phyloP scores from a whole-genome alignment of 2,888 invertebrate genomes.

The Ophion ventricosus region DNA sequence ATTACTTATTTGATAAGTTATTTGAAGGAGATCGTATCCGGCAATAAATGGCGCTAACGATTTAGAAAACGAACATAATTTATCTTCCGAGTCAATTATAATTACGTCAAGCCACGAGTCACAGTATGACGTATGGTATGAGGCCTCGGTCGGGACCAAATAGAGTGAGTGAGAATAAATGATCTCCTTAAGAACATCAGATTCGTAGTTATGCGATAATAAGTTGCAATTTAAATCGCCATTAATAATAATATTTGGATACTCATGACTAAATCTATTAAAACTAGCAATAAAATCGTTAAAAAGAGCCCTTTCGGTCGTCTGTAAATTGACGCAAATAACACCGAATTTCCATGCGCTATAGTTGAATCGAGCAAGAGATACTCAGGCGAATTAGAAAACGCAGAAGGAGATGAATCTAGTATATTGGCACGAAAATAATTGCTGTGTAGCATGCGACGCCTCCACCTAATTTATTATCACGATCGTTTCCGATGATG shows the following conservation, averaged over 20 bases:
- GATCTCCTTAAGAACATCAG: background rate
- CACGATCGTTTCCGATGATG: slow-evolving; percentile 32
- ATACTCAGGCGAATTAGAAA: slow-evolving; percentile 39
- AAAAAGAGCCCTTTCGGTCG: slow-evolving; percentile 15
- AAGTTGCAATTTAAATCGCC: too few species aligned
- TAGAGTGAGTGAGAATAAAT: background rate
- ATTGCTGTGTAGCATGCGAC: too few species aligned
- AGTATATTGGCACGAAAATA: slow-evolving; percentile 12
- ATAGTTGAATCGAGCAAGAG: background rate
- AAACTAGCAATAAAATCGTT: slow-evolving; percentile 13
- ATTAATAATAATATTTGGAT: slow-evolving; percentile 34
- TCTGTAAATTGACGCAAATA: too few species aligned
- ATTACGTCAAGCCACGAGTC: too few species aligned
- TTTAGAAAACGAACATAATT: background rate
- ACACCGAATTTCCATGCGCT: background rate
- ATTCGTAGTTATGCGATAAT: background rate
- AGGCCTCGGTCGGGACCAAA: background rate
- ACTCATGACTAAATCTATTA: too few species aligned
- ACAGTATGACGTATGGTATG: slow-evolving; percentile 7
- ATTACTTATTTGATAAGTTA: background rate
- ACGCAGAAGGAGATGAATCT: background rate
- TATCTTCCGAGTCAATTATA: slow-evolving; percentile 4
- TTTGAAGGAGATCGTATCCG: slow-evolving; percentile 19
- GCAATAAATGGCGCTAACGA: slow-evolving; percentile 29
- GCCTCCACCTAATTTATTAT: slow-evolving; percentile 16